Conservation (phyloP, 2,113 vertebrate species). For the Amphiprion percula region DNA sequence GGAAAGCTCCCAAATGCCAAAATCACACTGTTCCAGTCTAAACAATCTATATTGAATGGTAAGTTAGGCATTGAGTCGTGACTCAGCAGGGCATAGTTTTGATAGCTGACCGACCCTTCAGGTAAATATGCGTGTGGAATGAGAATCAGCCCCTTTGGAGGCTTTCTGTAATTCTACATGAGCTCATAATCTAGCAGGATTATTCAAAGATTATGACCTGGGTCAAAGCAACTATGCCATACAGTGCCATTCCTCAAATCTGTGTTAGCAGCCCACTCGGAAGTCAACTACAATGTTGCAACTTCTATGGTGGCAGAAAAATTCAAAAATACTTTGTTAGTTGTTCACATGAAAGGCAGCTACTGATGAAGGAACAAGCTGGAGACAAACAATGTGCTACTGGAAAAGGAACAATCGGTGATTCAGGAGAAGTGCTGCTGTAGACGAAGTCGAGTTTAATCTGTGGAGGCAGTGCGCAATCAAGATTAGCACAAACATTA, state of each 20-base stretch:
- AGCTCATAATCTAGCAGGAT: slow-evolving; percentile 57
- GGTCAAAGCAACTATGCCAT: slow-evolving; percentile 41
- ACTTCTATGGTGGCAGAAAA: not conserved
- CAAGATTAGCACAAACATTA: slow-evolving; percentile 49
- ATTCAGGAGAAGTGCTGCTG: slow-evolving; percentile 16
- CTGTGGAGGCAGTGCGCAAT: slow-evolving; percentile 46
- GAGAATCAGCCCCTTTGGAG: slow-evolving; percentile 27
- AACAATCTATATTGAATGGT: slow-evolving; percentile 28
- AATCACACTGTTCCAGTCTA: slow-evolving; percentile 42
- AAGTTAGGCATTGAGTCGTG: slow-evolving; percentile 33
- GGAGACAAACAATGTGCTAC: slow-evolving; percentile 17
- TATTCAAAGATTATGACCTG: slow-evolving; percentile 57
- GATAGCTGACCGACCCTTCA: not conserved
- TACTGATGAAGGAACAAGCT: slow-evolving; percentile 3
- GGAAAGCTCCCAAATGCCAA: slow-evolving; percentile 30
- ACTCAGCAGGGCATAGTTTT: slow-evolving; percentile 38
- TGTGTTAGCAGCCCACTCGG: slow-evolving; percentile 37
- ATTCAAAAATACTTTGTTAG: slow-evolving; percentile 14
- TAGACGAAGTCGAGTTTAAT: slow-evolving; percentile 38
- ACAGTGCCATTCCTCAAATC: slow-evolving; percentile 41
- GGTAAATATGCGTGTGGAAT: slow-evolving; percentile 38
- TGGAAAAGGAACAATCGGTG: not conserved
- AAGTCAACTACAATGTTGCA: slow-evolving; percentile 13
- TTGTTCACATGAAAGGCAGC: slow-evolving; percentile 5
- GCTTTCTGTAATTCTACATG: slow-evolving; percentile 43